Base-by-base conservation (phyloP, 1,140 invertebrate species). In the Pseudomyrmex flavicornis region DNA sequence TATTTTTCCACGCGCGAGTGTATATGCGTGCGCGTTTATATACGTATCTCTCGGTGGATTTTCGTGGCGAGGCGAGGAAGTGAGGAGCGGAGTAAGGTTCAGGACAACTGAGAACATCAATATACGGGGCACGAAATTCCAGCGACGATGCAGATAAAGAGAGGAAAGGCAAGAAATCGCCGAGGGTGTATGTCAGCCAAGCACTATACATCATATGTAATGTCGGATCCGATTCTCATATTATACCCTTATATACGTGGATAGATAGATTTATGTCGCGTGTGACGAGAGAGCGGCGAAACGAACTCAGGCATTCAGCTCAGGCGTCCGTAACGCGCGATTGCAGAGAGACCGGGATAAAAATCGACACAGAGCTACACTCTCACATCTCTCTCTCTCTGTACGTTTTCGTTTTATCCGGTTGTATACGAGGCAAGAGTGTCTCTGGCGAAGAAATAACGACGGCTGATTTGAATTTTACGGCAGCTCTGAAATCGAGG, bases 131-230 rank as follows among this genome's bases (percentile, higher is more conserved):
- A 94, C 93, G 94, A 89, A 94, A 92, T 93, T 92, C 87, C 86
- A 74, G 59, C 52, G 84, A 58, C 50, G 56, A 72, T 20, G 54
- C 26, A 48, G 62, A 56, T 46, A 73, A 62, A 62, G 76, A 70
- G 63, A 80, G 66, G 52, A 46, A 44, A 35, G 56, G 82, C 91
- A 88, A 88, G 85, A 83, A 89, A 89, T 89, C 59, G 69, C 22
- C 61, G 68, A 89, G 92, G 90, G 92, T 90, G 92, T 92, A 92
- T 35, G 35, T 93, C 90, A 89, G 89, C 89, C 89, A 87, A 91
- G 88, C 87, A 91, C 86, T 92, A 94, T 94, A 93, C 92, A 94
- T 94, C 94, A 94, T 92, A 90, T 89, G 90, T 93, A 93, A 94
- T 94, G 88, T 91, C 90, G 88, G 92, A 93, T 94, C 91, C 91